phyloP scores from a whole-genome alignment of 2,888 invertebrate genomes.

The Deroplatys truncata region DNA sequence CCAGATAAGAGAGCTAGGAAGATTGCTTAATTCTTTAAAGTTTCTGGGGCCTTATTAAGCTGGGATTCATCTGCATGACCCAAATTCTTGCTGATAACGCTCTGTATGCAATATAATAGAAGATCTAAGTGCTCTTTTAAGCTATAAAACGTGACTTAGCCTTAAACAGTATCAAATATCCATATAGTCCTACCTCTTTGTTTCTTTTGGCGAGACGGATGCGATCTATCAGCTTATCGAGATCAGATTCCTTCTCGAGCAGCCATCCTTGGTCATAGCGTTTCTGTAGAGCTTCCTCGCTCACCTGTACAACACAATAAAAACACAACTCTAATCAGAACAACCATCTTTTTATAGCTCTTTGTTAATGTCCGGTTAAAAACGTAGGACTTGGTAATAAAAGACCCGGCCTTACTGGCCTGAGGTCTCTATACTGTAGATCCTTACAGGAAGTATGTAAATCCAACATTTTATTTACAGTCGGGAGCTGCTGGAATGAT shows the following conservation, averaged over 20 bases:
- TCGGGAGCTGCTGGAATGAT: neutral
- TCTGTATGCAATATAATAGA: neutral
- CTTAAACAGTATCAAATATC: neutral
- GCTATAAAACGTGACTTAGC: neutral
- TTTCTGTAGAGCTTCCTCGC: conserved; percentile 43
- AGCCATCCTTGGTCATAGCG: conserved; percentile 54
- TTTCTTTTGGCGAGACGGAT: conserved; percentile 40
- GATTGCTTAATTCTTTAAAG: too few species aligned
- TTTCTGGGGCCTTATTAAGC: too few species aligned
- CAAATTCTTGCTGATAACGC: too few species aligned
- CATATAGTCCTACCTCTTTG: conserved; percentile 30
- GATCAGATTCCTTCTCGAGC: conserved; percentile 45
- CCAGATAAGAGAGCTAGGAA: too few species aligned
- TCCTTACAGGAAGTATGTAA: neutral
- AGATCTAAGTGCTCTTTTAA: neutral
- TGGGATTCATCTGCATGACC: too few species aligned
- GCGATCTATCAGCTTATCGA: conserved; percentile 45
- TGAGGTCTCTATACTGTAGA: neutral
- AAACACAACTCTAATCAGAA: neutral
- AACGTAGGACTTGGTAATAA: neutral
- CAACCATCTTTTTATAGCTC: neutral
- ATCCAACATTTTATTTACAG: neutral
- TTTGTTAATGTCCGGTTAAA: neutral
- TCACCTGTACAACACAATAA: conserved; percentile 31
- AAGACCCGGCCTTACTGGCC: neutral